These are phyloP conservation scores for Cataglyphis cursor DNA, from an alignment of 2,888 invertebrate genomes.

Conservation along the genomic window DNA sequence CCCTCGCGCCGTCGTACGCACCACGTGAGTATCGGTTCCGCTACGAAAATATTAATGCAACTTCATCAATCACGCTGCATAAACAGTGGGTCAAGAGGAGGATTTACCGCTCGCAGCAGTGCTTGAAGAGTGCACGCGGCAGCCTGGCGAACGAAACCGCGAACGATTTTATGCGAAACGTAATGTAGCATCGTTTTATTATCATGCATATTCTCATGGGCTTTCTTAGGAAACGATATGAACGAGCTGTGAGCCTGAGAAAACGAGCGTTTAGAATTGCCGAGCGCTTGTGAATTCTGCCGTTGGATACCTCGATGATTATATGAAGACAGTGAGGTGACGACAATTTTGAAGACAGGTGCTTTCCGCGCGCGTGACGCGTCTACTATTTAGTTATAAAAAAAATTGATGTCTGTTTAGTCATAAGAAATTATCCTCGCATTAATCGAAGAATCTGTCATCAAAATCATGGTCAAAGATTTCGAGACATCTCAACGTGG, in stretches of 20 bases:
- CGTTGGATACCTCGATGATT: slow-evolving; percentile 10
- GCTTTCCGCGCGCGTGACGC: not conserved
- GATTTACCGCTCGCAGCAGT: slow-evolving; percentile 68
- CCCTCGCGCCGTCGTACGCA: slow-evolving; percentile 39
- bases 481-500: not conserved
- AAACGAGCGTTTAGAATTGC: not conserved
- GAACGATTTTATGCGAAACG: slow-evolving; percentile 35
- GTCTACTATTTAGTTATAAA: not conserved
- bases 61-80: slow-evolving; percentile 77
- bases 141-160: slow-evolving; percentile 55
- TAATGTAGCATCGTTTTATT: not conserved
- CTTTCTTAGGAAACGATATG: slow-evolving; percentile 18
- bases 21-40: slow-evolving; percentile 57
- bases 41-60: slow-evolving; percentile 77
- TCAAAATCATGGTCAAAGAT: not conserved
- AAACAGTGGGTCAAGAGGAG: slow-evolving; percentile 73
- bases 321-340: not conserved
- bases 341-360: not conserved
- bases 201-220: not conserved
- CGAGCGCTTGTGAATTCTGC: not conserved
- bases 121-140: slow-evolving; percentile 26
- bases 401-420: slow-evolving; percentile 1
- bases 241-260: not conserved
- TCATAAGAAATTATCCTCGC: not conserved
- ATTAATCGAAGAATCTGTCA: not conserved